Evolutionary conservation across 2,888 invertebrate species (phyloP).

Genomic region (Tachina lurida): DNA sequence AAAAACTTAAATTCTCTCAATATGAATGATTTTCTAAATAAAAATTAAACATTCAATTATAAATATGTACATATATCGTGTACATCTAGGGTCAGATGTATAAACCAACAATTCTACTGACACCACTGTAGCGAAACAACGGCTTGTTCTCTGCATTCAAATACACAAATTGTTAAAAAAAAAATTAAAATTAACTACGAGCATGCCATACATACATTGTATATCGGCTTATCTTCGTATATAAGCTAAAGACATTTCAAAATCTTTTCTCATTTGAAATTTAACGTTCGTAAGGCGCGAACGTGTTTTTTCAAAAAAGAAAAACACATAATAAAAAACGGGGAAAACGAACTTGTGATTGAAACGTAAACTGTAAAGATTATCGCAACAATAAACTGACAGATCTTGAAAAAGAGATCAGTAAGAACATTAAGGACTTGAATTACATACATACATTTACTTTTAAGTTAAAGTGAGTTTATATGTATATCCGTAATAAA

Average conservation of each 20-base stretch:
- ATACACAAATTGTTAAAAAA: conserved; percentile 44
- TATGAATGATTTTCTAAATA: too few species aligned
- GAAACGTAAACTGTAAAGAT: conserved; percentile 6
- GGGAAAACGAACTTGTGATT: conserved; percentile 18
- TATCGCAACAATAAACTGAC: background rate
- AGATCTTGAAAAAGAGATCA: conserved; percentile 12
- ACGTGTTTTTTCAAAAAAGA: conserved; percentile 66
- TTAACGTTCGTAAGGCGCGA: conserved; percentile 75
- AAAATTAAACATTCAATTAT: too few species aligned
- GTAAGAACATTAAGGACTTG: conserved; percentile 36
- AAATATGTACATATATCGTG: background rate
- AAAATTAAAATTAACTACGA: conserved; percentile 63
- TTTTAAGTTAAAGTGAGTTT: conserved; percentile 11
- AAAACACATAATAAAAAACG: conserved; percentile 25
- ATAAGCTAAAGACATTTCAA: conserved; percentile 79
- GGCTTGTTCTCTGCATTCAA: conserved; percentile 30
- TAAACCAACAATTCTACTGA: background rate
- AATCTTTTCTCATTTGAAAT: conserved; percentile 81
- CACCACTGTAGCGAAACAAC: conserved; percentile 13
- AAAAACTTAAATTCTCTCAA: too few species aligned
- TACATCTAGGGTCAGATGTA: conserved; percentile 2
- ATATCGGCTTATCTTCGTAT: conserved; percentile 76
- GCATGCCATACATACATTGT: too few species aligned
- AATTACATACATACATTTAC: background rate
- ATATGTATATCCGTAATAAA: background rate